phyloP scores from a whole-genome alignment of 2,797 vertebrate species.

The Alectoris magna region DNA sequence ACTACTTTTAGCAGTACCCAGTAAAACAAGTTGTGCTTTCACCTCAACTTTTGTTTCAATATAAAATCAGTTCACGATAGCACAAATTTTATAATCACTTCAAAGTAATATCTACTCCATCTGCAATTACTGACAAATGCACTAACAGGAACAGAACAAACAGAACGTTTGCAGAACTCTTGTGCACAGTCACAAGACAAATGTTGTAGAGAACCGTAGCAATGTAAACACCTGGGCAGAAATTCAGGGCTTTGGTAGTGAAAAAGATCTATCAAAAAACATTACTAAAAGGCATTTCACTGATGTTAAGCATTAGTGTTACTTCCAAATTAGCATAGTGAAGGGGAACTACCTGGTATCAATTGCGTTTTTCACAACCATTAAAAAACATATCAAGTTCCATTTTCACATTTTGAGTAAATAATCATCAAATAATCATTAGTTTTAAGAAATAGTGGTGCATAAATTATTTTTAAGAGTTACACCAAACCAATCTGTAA shows the following conservation, averaged over 20 bases:
- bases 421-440: neutral
- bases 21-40: slow-evolving; percentile 42
- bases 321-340: neutral
- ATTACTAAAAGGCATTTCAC: neutral
- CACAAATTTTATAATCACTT: slow-evolving; percentile 52
- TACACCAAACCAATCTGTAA: neutral
- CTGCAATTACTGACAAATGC: slow-evolving; percentile 53
- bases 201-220: neutral
- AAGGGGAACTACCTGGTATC: neutral
- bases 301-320: neutral
- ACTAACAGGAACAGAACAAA: slow-evolving; percentile 14
- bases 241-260: neutral
- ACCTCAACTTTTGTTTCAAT: slow-evolving; percentile 63
- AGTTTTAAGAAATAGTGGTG: neutral
- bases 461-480: neutral
- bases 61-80: slow-evolving; percentile 65
- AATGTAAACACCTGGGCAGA: neutral
- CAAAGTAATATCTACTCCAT: slow-evolving; percentile 52
- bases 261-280: neutral
- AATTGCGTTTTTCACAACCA: neutral
- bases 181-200: neutral
- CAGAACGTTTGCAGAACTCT: neutral
- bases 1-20: slow-evolving; percentile 52
- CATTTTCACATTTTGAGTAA: neutral
- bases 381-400: slow-evolving; percentile 6